Percentiles rank a stretch among this genome's conserved stretches.
Conservation (phyloP, 2,888 invertebrate genomes). For the Argyresthia goedartella region DNA sequence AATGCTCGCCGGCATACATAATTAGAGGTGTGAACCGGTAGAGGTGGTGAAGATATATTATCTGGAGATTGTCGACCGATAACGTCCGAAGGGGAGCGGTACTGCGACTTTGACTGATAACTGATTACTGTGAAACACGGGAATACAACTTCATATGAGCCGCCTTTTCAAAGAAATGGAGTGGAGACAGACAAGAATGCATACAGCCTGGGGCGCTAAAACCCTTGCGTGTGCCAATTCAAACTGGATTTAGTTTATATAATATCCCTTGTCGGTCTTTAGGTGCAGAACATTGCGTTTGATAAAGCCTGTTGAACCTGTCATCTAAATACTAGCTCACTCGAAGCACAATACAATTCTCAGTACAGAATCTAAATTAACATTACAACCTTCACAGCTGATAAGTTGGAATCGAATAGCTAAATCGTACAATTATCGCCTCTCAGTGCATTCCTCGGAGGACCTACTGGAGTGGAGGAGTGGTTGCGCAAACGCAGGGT, state of each 20-base stretch:
- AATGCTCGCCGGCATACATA: constrained; percentile 34
- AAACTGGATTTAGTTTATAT: too few relatives aligned
- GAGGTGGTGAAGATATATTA: constrained; percentile 22
- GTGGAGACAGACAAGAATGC: too few relatives aligned
- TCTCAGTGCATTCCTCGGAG: constrained; percentile 10
- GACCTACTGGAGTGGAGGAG: too few relatives aligned
- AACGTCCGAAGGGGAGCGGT: neutral
- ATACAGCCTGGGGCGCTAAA: too few relatives aligned
- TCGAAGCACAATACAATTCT: too few relatives aligned
- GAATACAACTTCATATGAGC: too few relatives aligned
- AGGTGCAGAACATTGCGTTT: neutral
- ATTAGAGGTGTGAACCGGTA: constrained; percentile 23
- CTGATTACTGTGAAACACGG: neutral
- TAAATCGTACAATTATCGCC: constrained; percentile 43
- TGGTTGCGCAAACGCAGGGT: constrained; percentile 23
- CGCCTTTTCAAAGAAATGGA: too few relatives aligned
- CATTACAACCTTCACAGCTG: constrained; percentile 44
- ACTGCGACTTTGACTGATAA: constrained; percentile 1
- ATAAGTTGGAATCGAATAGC: constrained; percentile 27
- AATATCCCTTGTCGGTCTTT: too few relatives aligned
- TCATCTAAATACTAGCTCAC: neutral
- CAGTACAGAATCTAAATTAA: constrained; percentile 16
- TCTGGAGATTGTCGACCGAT: constrained; percentile 11
- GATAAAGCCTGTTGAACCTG: neutral
- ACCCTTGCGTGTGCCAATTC: too few relatives aligned